phyloP scores from a whole-genome alignment of 2,888 invertebrate genomes.

The Synanthedon andrenaeformis region DNA sequence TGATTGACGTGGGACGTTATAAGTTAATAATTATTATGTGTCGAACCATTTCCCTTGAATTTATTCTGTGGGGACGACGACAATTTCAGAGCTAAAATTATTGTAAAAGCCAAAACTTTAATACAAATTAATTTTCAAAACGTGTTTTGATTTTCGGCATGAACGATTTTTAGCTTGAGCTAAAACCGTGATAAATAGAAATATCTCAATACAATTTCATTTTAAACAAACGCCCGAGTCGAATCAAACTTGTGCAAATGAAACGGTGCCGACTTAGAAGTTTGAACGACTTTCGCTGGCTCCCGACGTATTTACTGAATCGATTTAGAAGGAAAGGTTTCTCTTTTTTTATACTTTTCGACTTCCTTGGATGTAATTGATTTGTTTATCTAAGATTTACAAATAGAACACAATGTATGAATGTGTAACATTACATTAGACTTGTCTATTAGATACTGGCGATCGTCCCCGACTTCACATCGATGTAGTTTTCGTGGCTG shows the following conservation, averaged over 20 bases:
- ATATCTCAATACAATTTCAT: neutral
- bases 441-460: too few relatives aligned
- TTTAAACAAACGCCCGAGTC: slow-evolving; percentile 1
- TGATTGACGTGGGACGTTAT: slow-evolving; percentile 6
- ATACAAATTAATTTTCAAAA: too few relatives aligned
- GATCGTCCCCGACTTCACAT: too few relatives aligned
- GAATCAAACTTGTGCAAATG: slow-evolving; percentile 14
- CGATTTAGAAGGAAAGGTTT: slow-evolving; percentile 7
- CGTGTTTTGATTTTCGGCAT: too few relatives aligned
- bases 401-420: too few relatives aligned
- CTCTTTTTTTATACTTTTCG: slow-evolving; percentile 1
- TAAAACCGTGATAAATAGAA: neutral
- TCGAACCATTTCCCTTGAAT: too few relatives aligned
- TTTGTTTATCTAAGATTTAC: neutral
- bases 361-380: slow-evolving; percentile 2
- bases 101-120: too few relatives aligned
- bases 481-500: too few relatives aligned
- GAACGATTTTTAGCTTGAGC: too few relatives aligned
- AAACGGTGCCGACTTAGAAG: slow-evolving; percentile 11
- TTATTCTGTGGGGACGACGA: too few relatives aligned
- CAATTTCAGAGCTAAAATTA: too few relatives aligned
- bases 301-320: slow-evolving; percentile 10
- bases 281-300: slow-evolving; percentile 11
- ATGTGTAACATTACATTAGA: too few relatives aligned
- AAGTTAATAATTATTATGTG: neutral